These are phyloP conservation scores for Drosophila cognata DNA, from an alignment of 2,888 invertebrate genomes.

Conservation along the genomic window DNA sequence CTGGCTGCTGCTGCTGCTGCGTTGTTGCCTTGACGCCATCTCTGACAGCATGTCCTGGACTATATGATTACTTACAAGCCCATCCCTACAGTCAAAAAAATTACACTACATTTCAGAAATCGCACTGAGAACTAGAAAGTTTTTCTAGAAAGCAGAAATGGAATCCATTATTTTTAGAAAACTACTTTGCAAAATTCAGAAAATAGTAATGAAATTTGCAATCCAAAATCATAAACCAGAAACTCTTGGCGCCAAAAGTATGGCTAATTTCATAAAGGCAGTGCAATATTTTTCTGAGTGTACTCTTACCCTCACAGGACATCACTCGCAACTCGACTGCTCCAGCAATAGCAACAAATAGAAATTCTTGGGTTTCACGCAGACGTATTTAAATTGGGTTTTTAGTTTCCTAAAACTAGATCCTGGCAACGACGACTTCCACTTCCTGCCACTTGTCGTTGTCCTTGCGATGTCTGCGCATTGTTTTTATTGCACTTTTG, in stretches of 20 bases:
- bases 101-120: not conserved
- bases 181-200: no score
- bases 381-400: conserved; percentile 40
- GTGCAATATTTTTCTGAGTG: not conserved
- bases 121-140: not conserved
- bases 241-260: not conserved
- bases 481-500: conserved; percentile 52
- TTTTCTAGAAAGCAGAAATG: not conserved
- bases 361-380: conserved; percentile 33
- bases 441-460: conserved; percentile 62
- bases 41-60: conserved; percentile 14
- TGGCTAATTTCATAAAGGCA: no score
- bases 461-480: conserved; percentile 28
- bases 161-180: no score
- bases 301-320: not conserved
- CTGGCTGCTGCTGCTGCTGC: conserved; percentile 9
- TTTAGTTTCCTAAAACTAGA: conserved; percentile 46
- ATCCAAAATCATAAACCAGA: no score
- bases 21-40: conserved; percentile 59
- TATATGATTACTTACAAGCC: conserved; percentile 21
- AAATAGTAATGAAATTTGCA: no score
- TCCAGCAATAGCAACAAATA: conserved; percentile 26
- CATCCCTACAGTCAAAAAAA: not conserved
- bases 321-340: conserved; percentile 4
- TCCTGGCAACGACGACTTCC: conserved; percentile 40